These are phyloP conservation scores for Coregonus ussuriensis DNA, from an alignment of 2,797 vertebrate species.

Conservation along the genomic window DNA sequence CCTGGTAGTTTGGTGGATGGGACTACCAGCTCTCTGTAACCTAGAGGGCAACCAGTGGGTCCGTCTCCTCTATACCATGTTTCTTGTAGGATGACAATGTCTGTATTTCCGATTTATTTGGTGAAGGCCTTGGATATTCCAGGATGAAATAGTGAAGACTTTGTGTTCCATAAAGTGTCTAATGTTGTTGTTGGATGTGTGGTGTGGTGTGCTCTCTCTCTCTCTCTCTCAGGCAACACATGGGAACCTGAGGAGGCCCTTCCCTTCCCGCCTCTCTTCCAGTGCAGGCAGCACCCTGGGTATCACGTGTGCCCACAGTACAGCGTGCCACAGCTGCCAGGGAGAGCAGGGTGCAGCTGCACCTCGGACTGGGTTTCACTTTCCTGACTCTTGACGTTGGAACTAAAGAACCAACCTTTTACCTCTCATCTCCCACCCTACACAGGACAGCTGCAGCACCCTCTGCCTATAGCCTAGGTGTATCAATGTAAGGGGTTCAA, in stretches of 20 bases:
- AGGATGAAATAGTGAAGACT: no score
- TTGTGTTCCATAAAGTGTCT: no score
- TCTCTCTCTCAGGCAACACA: not conserved
- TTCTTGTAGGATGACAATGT: no score
- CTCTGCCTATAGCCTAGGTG: not conserved
- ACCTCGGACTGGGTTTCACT: constrained; percentile 44
- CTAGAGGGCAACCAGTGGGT: no score
- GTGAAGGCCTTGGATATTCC: no score
- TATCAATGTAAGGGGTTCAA: not conserved
- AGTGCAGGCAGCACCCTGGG: not conserved
- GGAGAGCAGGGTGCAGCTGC: constrained; percentile 60
- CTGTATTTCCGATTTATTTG: no score
- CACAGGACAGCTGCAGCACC: not conserved
- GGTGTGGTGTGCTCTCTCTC: not conserved
- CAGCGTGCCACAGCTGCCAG: constrained; percentile 37
- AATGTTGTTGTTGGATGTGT: no score
- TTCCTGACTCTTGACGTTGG: constrained; percentile 30
- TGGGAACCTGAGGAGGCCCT: not conserved
- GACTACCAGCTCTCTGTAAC: no score
- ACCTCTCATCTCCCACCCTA: not conserved
- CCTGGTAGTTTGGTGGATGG: no score
- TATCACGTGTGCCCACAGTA: constrained; percentile 39
- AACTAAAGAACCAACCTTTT: not conserved
- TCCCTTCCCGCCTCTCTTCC: not conserved
- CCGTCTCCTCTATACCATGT: no score